Evolutionary conservation across 2,797 vertebrate species (phyloP).

Genomic region (Decapterus maruadsi): DNA sequence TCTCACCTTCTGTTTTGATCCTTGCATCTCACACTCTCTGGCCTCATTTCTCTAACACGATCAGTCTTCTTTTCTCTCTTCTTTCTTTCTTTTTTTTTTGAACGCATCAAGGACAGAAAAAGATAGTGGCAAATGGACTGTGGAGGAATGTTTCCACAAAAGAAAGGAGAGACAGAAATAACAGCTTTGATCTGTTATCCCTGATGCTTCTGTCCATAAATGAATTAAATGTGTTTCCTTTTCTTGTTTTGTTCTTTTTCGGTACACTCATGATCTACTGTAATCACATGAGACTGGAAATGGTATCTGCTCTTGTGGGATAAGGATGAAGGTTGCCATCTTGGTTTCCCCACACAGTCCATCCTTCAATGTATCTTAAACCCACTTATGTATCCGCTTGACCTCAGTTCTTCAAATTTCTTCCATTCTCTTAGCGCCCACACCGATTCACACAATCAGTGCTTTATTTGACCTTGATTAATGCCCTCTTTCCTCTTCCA

Average conservation of each 20-base stretch:
- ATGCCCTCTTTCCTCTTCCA: conserved; percentile 35
- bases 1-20: conserved; percentile 33
- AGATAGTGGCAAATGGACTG: conserved; percentile 36
- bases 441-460: conserved; percentile 57
- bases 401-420: conserved; percentile 52
- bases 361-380: conserved; percentile 38
- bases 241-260: background rate
- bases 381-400: conserved; percentile 27
- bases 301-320: background rate
- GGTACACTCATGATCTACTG: background rate
- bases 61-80: conserved; percentile 21
- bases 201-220: conserved; percentile 4
- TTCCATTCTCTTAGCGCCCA: conserved; percentile 19
- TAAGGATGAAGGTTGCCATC: conserved; percentile 25
- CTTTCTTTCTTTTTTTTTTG: background rate
- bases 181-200: conserved; percentile 44
- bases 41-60: background rate
- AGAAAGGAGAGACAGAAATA: background rate
- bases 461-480: conserved; percentile 70
- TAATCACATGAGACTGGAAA: background rate
- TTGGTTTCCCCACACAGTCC: conserved; percentile 41
- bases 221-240: background rate
- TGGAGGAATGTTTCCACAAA: conserved; percentile 32
- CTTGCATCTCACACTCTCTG: conserved; percentile 26
- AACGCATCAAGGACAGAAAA: conserved; percentile 40